Evolutionary conservation across 2,888 invertebrate genomes (phyloP).

Genomic region (Agriopis marginaria): DNA sequence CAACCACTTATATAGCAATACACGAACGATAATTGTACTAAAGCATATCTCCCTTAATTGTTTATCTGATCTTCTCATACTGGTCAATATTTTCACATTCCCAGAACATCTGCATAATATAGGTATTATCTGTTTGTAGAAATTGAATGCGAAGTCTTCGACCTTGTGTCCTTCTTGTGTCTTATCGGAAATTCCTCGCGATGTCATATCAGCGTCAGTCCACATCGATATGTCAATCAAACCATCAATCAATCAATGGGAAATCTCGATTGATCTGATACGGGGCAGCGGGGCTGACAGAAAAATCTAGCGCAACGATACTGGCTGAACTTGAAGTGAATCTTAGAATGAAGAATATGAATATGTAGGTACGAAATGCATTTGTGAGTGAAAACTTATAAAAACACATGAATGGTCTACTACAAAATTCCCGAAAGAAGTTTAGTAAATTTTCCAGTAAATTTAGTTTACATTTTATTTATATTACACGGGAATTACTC

Average conservation of each 20-base stretch:
- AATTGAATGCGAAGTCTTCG: slow-evolving; percentile 8
- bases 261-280: slow-evolving; percentile 37
- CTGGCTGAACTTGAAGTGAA: slow-evolving; percentile 18
- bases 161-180: slow-evolving; percentile 32
- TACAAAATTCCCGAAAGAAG: too few species aligned
- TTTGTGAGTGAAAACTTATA: too few species aligned
- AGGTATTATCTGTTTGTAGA: not conserved
- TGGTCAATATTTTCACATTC: not conserved
- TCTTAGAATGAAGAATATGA: too few species aligned
- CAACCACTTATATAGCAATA: too few species aligned
- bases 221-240: slow-evolving; percentile 52
- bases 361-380: not conserved
- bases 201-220: slow-evolving; percentile 21
- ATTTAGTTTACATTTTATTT: too few species aligned
- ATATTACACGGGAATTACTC: too few species aligned
- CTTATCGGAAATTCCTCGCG: slow-evolving; percentile 17
- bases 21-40: too few species aligned
- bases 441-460: too few species aligned
- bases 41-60: too few species aligned
- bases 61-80: too few species aligned
- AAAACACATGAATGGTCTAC: too few species aligned
- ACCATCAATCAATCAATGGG: slow-evolving; percentile 53
- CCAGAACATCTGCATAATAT: slow-evolving; percentile 18
- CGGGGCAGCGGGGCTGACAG: slow-evolving; percentile 25
- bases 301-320: slow-evolving; percentile 32